These are phyloP conservation scores for Rhynchophorus ferrugineus DNA, from an alignment of 1,140 invertebrate genomes.

Conservation along the genomic window DNA sequence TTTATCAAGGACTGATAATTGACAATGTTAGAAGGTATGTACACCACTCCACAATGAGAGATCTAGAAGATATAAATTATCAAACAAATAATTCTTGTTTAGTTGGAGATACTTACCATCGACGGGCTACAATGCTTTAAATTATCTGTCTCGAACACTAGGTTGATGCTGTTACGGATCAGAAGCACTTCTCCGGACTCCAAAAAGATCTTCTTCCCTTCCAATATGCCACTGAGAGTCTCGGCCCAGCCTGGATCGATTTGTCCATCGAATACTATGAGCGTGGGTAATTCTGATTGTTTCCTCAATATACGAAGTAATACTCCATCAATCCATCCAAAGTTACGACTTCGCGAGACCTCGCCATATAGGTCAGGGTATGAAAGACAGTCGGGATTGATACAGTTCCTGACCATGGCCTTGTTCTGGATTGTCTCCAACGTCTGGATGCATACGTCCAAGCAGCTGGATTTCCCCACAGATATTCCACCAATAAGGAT, in stretches of 20 bases:
- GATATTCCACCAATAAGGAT: slow-evolving; percentile 72
- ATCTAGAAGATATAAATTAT: slow-evolving; percentile 25
- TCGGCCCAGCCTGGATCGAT: slow-evolving; percentile 90
- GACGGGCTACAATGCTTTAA: slow-evolving; percentile 76
- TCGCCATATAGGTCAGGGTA: slow-evolving; percentile 83
- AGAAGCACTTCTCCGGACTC: slow-evolving; percentile 73
- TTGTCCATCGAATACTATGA: slow-evolving; percentile 76
- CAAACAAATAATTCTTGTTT: too few relatives aligned
- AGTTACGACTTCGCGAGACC: slow-evolving; percentile 65
- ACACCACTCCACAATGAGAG: slow-evolving; percentile 87
- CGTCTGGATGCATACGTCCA: slow-evolving; percentile 15
- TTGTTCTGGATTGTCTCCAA: slow-evolving; percentile 3
- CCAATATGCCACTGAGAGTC: slow-evolving; percentile 80
- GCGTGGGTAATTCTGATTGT: slow-evolving; percentile 56
- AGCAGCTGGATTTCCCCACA: slow-evolving; percentile 54
- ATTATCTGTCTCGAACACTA: slow-evolving; percentile 90
- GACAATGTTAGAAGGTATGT: slow-evolving; percentile 69
- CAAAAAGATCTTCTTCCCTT: slow-evolving; percentile 67
- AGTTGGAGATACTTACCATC: slow-evolving; percentile 57
- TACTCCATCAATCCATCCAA: slow-evolving; percentile 82
- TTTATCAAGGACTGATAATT: slow-evolving; percentile 59
- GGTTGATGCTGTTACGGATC: slow-evolving; percentile 72
- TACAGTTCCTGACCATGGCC: slow-evolving; percentile 47
- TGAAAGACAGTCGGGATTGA: slow-evolving; percentile 86
- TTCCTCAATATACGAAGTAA: slow-evolving; percentile 62